Evolutionary conservation across 1,140 invertebrate genomes (phyloP).

Genomic region (Choristoneura fumiferana): DNA sequence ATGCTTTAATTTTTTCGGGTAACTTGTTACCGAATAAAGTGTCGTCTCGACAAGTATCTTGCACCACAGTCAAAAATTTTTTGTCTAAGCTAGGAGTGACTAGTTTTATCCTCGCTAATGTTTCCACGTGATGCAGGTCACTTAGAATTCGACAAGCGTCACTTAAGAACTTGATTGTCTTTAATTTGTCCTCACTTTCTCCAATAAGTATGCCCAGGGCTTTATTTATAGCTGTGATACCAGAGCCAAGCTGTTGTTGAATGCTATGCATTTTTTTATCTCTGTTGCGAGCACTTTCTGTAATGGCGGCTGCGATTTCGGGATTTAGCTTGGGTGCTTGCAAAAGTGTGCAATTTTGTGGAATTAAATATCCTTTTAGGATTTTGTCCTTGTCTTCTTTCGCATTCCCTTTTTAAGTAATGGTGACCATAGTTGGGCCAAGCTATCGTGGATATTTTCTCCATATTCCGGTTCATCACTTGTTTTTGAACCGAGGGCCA

Average conservation of each 20-base stretch:
- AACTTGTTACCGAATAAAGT: not conserved
- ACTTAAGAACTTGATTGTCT: too few species aligned
- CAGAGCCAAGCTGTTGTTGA: slow-evolving; percentile 6
- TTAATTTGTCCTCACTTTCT: not conserved
- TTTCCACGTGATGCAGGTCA: too few species aligned
- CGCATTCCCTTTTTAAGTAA: not conserved
- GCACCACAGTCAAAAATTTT: slow-evolving; percentile 5
- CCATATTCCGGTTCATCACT: too few species aligned
- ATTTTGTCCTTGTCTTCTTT: not conserved
- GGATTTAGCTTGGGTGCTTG: slow-evolving; percentile 3
- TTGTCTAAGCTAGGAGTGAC: not conserved
- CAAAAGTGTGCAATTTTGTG: slow-evolving; percentile 1
- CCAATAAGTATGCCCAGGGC: too few species aligned
- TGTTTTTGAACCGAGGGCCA: too few species aligned
- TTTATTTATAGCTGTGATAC: not conserved
- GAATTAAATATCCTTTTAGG: not conserved
- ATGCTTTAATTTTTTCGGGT: slow-evolving; percentile 11
- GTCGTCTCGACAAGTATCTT: slow-evolving; percentile 7
- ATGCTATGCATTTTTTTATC: not conserved
- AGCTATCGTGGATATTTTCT: not conserved
- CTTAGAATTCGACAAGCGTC: too few species aligned
- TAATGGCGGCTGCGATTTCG: not conserved
- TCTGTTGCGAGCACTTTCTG: not conserved
- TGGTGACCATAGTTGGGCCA: not conserved
- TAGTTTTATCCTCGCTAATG: too few species aligned